phyloP scores from a whole-genome alignment of 2,113 vertebrate genomes.

The Sprattus sprattus region DNA sequence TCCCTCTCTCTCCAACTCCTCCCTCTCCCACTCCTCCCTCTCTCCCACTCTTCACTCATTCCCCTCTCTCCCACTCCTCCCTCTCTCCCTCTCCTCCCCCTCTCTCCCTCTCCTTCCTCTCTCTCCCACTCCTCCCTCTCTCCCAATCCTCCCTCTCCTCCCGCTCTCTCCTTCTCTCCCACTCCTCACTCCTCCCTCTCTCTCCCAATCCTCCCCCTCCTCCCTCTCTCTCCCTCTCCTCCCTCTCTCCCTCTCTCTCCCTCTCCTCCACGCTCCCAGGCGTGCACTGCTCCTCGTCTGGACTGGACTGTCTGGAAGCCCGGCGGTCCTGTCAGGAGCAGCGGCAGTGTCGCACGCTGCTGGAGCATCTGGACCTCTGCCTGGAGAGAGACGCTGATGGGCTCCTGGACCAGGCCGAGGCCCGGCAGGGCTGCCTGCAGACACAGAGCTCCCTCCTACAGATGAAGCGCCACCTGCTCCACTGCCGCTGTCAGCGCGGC shows the following conservation, averaged over 20 bases:
- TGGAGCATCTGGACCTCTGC: slow-evolving; percentile 78
- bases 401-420: slow-evolving; percentile 54
- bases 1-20: too few species aligned
- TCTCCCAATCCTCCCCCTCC: not conserved
- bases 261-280: not conserved
- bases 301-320: slow-evolving; percentile 77
- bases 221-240: not conserved
- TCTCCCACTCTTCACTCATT: not conserved
- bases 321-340: slow-evolving; percentile 73
- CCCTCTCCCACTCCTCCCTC: not conserved
- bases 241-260: not conserved
- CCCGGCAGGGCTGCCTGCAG: slow-evolving; percentile 74
- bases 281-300: not conserved
- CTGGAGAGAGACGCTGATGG: slow-evolving; percentile 61
- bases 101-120: not conserved
- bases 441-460: slow-evolving; percentile 74
- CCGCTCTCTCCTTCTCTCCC: slow-evolving; percentile 24
- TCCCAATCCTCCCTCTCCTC: not conserved
- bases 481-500: slow-evolving; percentile 85
- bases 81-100: not conserved
- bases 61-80: not conserved
- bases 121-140: not conserved
- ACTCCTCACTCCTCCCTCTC: slow-evolving; percentile 21
- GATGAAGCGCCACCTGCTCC: slow-evolving; percentile 70
- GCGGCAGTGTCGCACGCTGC: slow-evolving; percentile 73